A percentile compares a stretch with the other conserved stretches of the same genome.
These are phyloP conservation scores for Clarias fuscus DNA, from an alignment of 2,797 vertebrate genomes.

Conservation along the genomic window DNA sequence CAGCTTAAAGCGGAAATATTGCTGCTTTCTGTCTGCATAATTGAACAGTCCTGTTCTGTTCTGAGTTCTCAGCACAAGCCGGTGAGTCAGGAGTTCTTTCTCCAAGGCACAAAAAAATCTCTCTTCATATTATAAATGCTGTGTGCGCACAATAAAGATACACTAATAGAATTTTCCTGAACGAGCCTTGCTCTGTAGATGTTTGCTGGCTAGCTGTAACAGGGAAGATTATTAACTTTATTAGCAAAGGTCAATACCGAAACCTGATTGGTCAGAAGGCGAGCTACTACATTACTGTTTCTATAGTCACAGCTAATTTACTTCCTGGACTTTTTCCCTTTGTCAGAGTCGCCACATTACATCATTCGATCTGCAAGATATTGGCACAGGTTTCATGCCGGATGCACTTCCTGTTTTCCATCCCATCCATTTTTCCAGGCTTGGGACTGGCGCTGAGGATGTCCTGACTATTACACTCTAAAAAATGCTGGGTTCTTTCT, in stretches of 20 bases:
- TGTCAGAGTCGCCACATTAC: too few relatives aligned
- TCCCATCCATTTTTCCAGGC: too few relatives aligned
- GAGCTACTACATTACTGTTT: neutral
- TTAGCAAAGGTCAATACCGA: neutral
- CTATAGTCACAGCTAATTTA: neutral
- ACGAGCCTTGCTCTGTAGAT: neutral
- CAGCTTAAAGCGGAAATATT: conserved; percentile 3
- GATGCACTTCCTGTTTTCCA: too few relatives aligned
- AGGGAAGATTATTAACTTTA: neutral
- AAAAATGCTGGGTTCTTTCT: too few relatives aligned
- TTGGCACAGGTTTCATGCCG: too few relatives aligned
- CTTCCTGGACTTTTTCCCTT: too few relatives aligned
- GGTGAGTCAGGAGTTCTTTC: conserved; percentile 8
- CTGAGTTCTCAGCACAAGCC: too few relatives aligned
- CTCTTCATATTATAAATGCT: neutral
- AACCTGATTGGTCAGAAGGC: neutral
- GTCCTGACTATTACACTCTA: too few relatives aligned
- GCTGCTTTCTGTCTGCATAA: conserved; percentile 5
- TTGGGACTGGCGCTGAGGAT: too few relatives aligned
- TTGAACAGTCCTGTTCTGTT: neutral
- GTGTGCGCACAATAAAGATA: neutral
- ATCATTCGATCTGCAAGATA: too few relatives aligned
- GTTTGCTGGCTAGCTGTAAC: neutral
- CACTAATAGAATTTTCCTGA: neutral
- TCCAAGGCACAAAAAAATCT: neutral